Base-by-base conservation (phyloP, 2,888 invertebrate species). In the Slavum lentiscoides region DNA sequence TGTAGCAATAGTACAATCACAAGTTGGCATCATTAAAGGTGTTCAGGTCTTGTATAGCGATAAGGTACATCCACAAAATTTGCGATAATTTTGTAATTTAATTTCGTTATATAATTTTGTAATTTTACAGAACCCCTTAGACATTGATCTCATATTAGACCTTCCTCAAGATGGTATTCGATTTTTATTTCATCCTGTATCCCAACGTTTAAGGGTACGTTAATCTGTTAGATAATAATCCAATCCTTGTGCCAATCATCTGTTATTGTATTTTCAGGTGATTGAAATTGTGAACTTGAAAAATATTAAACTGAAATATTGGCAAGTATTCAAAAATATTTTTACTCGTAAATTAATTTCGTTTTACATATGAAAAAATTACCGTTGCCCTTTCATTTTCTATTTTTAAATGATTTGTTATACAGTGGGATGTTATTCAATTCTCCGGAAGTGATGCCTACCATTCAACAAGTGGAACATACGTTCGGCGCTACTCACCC, bases 401-500 rank as follows among this genome's bases (percentile, higher is more conserved):
- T 58, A 68, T 23, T 62, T n/a, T 55, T 55, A 69, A 53, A 80
- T 58, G 70, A 64, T 61, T 55, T 68, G 69, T 23, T 23, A 85
- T 87, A 62, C 87, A 93, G 94, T 86, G 93, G 94, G 82, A 90
- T 94, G 87, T 90, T 92, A 83, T 96, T 96, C 87, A 94, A 95
- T 88, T 94, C 96, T 49, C 96, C 97, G 17, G 95, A 96, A 88
- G 94, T 97, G 83, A 90, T 94, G 87, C 98, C 98, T 83, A 96
- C 97, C 83, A 95, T 98, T 85, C 96, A 98, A 88, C 97, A 97
- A 88, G 97, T 99, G 84, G 98, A 98, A 88, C 96, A 97, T 88
- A 97, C 96, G 77, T 99, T 99, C 89, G 98, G 98, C 84, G 98
- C 98, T 82, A 99, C 99, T 55, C 97, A 97, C 88, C 98, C 98